Evolutionary conservation across 1,140 invertebrate genomes (phyloP).

Genomic region (Brachionus koreanus): DNA sequence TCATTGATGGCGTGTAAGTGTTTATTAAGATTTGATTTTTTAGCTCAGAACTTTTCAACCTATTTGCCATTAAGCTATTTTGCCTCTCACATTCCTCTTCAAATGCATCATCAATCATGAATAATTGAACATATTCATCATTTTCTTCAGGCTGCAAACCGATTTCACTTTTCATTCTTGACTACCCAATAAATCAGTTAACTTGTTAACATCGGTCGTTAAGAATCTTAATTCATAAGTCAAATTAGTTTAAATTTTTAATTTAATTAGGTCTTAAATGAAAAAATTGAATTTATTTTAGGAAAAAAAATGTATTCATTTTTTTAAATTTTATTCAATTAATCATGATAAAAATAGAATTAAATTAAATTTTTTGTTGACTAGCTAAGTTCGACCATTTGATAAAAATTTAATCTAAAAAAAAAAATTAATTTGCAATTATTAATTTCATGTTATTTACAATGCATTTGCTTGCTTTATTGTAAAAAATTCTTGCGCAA

Average conservation of each 20-base stretch:
- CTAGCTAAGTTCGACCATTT: neutral
- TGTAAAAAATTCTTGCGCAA: conserved; percentile 14
- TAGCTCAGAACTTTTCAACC: neutral
- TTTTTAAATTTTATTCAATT: neutral
- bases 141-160: neutral
- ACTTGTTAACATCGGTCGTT: neutral
- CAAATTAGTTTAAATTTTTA: neutral
- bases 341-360: neutral
- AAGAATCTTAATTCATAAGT: neutral
- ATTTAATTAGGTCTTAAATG: neutral
- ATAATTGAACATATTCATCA: neutral
- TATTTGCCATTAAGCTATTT: neutral
- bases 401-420: conserved; percentile 1
- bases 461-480: neutral
- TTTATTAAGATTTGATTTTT: conserved; percentile 6
- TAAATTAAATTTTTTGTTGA: neutral
- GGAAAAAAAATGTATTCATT: too few relatives aligned
- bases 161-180: neutral
- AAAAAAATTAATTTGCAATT: neutral
- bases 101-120: neutral
- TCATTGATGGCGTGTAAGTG: neutral
- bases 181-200: neutral
- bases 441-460: neutral
- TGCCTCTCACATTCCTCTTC: neutral
- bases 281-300: neutral